Conservation (phyloP, 1,140 invertebrate species). For the Phocides pigmalion region DNA sequence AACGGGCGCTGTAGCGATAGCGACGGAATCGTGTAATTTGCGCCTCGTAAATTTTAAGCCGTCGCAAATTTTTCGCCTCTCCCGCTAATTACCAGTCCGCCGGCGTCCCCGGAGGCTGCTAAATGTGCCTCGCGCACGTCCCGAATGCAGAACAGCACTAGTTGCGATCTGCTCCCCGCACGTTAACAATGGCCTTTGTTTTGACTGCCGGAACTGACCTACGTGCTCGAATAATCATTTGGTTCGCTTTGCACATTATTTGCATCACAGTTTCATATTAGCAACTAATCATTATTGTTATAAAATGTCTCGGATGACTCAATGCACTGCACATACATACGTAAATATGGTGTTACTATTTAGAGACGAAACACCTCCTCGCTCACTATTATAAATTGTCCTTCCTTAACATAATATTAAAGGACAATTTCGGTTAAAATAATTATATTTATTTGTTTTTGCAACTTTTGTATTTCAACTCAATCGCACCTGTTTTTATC, state of each 20-base stretch:
- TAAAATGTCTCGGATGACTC: constrained; percentile 14
- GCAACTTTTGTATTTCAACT: too few species aligned
- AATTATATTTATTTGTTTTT: not conserved
- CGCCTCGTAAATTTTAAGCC: constrained; percentile 80
- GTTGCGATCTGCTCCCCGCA: constrained; percentile 64
- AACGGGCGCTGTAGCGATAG: constrained; percentile 76
- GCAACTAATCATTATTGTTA: constrained; percentile 25
- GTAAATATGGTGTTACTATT: not conserved
- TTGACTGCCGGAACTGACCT: constrained; percentile 72
- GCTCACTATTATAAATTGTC: constrained; percentile 4
- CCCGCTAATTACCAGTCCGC: constrained; percentile 79
- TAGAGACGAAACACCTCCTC: not conserved
- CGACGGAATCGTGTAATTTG: constrained; percentile 79
- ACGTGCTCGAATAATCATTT: constrained; percentile 70
- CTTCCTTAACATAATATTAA: not conserved
- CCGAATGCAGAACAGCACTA: constrained; percentile 71
- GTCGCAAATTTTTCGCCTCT: constrained; percentile 82
- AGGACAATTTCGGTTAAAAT: not conserved
- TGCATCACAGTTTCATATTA: constrained; percentile 41
- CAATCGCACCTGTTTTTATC: too few species aligned
- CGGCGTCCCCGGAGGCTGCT: constrained; percentile 76
- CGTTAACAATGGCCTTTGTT: constrained; percentile 80
- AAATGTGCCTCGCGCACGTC: constrained; percentile 77
- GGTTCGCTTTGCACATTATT: constrained; percentile 49
- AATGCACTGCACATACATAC: not conserved